These are phyloP conservation scores for Aldrovandia affinis DNA, from an alignment of 2,797 vertebrate species.

Conservation along the genomic window DNA sequence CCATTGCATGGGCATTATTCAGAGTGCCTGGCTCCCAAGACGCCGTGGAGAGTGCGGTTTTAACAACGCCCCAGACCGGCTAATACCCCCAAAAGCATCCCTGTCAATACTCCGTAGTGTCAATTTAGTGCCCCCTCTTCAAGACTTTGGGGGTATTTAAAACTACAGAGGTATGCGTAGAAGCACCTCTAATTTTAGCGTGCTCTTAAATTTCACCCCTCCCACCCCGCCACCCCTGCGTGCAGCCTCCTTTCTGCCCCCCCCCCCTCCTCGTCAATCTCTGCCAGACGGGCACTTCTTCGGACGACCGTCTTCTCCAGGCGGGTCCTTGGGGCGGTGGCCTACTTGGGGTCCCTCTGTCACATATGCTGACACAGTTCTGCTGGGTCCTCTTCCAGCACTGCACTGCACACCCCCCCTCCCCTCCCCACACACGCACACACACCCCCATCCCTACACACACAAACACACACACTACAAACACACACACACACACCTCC, in stretches of 20 bases:
- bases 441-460: too few species aligned
- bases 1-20: neutral
- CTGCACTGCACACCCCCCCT: neutral
- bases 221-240: too few species aligned
- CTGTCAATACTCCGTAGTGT: constrained; percentile 15
- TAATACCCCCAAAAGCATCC: neutral
- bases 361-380: constrained; percentile 69
- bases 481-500: too few species aligned
- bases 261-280: constrained; percentile 19
- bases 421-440: too few species aligned
- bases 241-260: constrained; percentile 54
- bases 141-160: constrained; percentile 61
- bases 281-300: constrained; percentile 14
- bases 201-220: constrained; percentile 74
- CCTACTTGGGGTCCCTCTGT: constrained; percentile 66
- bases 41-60: neutral
- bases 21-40: neutral
- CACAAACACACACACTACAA: too few species aligned
- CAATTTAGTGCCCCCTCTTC: constrained; percentile 40
- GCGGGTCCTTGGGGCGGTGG: constrained; percentile 55
- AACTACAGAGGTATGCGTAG: constrained; percentile 64
- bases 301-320: constrained; percentile 7
- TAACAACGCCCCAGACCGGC: neutral
- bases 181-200: constrained; percentile 71
- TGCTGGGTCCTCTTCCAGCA: constrained; percentile 3